Percentiles rank a stretch among this genome's conserved stretches.
Evolutionary conservation across 2,888 invertebrate species (phyloP).

Genomic region (Aphidoletes aphidimyza): DNA sequence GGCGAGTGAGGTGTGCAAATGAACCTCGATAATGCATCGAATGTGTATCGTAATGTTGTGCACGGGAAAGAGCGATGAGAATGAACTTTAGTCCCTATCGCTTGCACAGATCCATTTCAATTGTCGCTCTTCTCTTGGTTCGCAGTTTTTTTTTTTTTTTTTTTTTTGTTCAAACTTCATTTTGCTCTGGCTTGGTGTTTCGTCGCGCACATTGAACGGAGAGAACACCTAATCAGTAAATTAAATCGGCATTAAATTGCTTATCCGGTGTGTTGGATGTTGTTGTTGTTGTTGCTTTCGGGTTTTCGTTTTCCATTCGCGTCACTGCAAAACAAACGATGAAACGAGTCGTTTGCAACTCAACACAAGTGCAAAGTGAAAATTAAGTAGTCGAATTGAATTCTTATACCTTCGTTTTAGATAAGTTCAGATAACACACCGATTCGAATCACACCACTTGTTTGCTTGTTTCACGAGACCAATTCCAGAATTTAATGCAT

Average conservation of each 20-base stretch:
- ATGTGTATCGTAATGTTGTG: background rate
- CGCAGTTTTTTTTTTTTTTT: background rate
- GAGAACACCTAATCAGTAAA: slow-evolving; percentile 7
- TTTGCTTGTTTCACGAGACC: background rate
- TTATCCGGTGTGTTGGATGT: slow-evolving; percentile 39
- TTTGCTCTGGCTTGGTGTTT: no score
- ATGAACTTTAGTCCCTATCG: slow-evolving; percentile 40
- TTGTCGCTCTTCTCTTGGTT: background rate
- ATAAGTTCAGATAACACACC: slow-evolving; percentile 24
- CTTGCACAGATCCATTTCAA: slow-evolving; percentile 2
- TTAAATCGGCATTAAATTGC: slow-evolving; percentile 49
- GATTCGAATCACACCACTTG: slow-evolving; percentile 29
- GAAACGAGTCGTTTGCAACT: background rate
- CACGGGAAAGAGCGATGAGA: background rate
- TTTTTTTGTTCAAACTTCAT: no score
- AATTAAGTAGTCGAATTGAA: slow-evolving; percentile 39
- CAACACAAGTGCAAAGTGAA: background rate
- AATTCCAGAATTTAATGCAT: slow-evolving; percentile 13
- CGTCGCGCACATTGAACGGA: background rate
- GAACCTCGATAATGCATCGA: slow-evolving; percentile 34
- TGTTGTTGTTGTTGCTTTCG: background rate
- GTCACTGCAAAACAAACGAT: background rate
- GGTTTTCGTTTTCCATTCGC: background rate
- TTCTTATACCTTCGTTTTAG: slow-evolving; percentile 40
- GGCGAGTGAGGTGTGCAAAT: background rate